Percentiles rank a stretch among this genome's conserved stretches.
Conservation (phyloP, 2,797 vertebrate genomes). For the Syncerus caffer region DNA sequence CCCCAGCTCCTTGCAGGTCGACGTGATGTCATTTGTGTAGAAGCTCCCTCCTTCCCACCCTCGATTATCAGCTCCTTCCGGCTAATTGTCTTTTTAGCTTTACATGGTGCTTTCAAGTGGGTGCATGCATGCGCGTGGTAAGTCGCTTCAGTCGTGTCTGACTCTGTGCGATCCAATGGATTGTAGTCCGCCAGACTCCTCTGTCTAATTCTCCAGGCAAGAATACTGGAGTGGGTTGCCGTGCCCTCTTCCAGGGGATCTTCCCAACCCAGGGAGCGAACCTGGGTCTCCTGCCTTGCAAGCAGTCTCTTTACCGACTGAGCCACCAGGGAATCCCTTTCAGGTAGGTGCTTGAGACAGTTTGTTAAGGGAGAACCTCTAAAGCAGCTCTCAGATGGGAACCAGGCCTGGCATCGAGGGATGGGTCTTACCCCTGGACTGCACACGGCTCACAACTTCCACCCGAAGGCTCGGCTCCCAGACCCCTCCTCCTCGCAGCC, state of each 20-base stretch:
- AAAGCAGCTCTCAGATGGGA: not conserved
- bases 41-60: not conserved
- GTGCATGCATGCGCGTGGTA: no score
- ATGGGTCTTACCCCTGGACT: no score
- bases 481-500: accelerated
- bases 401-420: not conserved
- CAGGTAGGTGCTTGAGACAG: not conserved
- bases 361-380: not conserved
- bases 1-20: not conserved
- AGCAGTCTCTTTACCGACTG: not conserved
- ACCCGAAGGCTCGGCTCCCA: not conserved
- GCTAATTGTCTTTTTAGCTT: not conserved
- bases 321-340: not conserved
- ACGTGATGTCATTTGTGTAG: not conserved
- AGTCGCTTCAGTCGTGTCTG: not conserved
- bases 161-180: not conserved
- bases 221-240: not conserved
- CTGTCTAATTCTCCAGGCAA: not conserved
- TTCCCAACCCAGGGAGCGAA: not conserved
- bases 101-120: not conserved
- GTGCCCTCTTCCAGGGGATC: not conserved
- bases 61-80: not conserved
- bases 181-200: not conserved
- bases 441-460: not conserved
- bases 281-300: not conserved